These are phyloP conservation scores for Homarus americanus DNA, from an alignment of 1,140 invertebrate genomes.

Conservation along the genomic window DNA sequence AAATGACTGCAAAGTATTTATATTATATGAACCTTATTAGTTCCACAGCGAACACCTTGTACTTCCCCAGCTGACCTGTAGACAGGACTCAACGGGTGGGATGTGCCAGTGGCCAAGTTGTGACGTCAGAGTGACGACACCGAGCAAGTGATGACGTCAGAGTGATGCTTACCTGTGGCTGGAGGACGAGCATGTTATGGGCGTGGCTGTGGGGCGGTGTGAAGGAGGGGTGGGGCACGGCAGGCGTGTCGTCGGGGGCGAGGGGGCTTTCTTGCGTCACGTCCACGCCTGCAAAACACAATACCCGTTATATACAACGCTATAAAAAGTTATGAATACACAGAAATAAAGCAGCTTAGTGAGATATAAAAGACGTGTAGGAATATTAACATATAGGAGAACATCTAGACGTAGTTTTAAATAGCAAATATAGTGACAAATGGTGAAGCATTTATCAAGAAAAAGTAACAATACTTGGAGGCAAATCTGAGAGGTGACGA, in stretches of 20 bases:
- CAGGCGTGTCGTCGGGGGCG: slow-evolving; percentile 60
- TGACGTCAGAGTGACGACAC: slow-evolving; percentile 37
- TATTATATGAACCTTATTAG: too few species aligned
- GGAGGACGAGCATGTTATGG: slow-evolving; percentile 84
- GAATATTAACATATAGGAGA: too few species aligned
- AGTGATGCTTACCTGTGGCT: slow-evolving; percentile 81
- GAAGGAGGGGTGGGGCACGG: slow-evolving; percentile 77
- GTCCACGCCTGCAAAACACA: slow-evolving; percentile 62
- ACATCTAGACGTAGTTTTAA: too few species aligned
- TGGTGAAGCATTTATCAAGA: too few species aligned
- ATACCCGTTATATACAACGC: neutral
- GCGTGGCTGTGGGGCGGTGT: slow-evolving; percentile 79
- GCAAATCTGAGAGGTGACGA: too few species aligned
- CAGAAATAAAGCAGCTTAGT: too few species aligned
- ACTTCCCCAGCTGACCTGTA: neutral
- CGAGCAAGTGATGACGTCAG: neutral
- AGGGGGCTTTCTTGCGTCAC: slow-evolving; percentile 73
- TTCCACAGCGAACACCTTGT: neutral
- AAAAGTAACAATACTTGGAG: too few species aligned
- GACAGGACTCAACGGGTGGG: neutral
- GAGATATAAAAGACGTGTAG: too few species aligned
- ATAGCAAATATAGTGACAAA: too few species aligned
- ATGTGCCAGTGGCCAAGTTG: slow-evolving; percentile 14
- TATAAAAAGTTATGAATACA: too few species aligned
- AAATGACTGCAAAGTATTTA: too few species aligned